phyloP scores from a whole-genome alignment of 2,888 invertebrate genomes.

The Netelia virgata region DNA sequence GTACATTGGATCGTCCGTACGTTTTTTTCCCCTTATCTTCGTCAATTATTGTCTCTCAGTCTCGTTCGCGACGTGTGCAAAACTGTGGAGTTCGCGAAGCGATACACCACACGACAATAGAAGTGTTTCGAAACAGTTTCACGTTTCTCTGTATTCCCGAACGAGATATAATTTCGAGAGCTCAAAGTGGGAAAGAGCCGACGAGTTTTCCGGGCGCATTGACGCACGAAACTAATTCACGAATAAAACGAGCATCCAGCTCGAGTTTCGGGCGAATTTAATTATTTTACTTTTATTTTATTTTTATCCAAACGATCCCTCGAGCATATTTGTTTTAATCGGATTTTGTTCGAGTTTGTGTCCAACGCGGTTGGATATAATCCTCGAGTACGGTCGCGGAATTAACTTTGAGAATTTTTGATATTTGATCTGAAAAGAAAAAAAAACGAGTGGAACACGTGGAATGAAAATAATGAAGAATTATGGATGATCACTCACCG shows the following conservation, averaged over 20 bases:
- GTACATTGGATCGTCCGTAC: background rate
- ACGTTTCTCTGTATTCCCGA: background rate
- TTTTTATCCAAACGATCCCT: background rate
- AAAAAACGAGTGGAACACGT: background rate
- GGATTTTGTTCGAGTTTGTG: background rate
- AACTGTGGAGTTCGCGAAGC: background rate
- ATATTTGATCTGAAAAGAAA: background rate
- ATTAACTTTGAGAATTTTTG: background rate
- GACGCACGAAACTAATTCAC: background rate
- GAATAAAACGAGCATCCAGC: background rate
- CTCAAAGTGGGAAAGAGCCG: background rate
- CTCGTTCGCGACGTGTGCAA: background rate
- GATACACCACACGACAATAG: background rate
- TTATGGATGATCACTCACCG: conserved; percentile 87
- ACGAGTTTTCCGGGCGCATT: background rate
- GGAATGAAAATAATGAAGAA: background rate
- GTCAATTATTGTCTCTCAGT: conserved; percentile 1
- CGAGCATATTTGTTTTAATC: background rate
- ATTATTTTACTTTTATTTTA: background rate
- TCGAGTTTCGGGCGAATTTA: background rate
- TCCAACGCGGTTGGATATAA: too few relatives aligned
- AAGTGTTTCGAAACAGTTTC: background rate
- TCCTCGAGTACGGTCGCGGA: too few relatives aligned
- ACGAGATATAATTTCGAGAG: conserved; percentile 6
- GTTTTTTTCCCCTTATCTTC: conserved; percentile 10